Evolutionary conservation across 2,888 invertebrate species (phyloP), one percentile per base, ranked within the genome.

Genomic region (Pyrocoelia pectoralis): DNA sequence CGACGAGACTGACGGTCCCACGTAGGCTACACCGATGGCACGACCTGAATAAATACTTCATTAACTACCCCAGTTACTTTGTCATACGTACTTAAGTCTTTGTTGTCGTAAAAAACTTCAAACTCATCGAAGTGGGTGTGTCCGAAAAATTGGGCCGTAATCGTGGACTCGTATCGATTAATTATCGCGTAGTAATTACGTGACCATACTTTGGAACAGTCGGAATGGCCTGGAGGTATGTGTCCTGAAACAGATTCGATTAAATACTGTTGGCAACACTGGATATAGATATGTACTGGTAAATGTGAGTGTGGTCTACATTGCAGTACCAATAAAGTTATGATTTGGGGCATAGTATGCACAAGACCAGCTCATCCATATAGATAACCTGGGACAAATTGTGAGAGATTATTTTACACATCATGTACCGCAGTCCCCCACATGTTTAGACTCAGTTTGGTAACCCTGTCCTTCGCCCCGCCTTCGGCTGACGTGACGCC

Each of bases 111-210:
- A 81, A 95, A 96, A 66, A 97, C 86, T 84, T 96, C 94, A 77
- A 96, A 95, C 80, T 97, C 95, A 80, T 97, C 97, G 75, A 85
- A 94, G 83, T 97, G 97, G 1, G 96, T 97, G 77, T 97, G 97
- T 0, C 97, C 97, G 74, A 92, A 93, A 81, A 97, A 97, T 80
- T 97, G 97, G 1, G 94, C 93, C 0, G 91, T 89, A 60, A 97
- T 93, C 0, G 94, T 97, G 18, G 90, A 87, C 80, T 96, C 95
- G 78, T 94, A 97, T 73, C 95, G 86, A 72, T 93, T 92, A 55
- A 95, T 88, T 58, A 95, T 94, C 48, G 90, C 89, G 76, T 95
- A 95, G 79, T 94, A 95, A 81, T 98, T 98, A 69, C 95, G 88
- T 3, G 97, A 96, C 96, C 97, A 98, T 2, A 96, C 92, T 83